phyloP scores from a whole-genome alignment of 2,113 vertebrate genomes.

The Mixornis gularis region DNA sequence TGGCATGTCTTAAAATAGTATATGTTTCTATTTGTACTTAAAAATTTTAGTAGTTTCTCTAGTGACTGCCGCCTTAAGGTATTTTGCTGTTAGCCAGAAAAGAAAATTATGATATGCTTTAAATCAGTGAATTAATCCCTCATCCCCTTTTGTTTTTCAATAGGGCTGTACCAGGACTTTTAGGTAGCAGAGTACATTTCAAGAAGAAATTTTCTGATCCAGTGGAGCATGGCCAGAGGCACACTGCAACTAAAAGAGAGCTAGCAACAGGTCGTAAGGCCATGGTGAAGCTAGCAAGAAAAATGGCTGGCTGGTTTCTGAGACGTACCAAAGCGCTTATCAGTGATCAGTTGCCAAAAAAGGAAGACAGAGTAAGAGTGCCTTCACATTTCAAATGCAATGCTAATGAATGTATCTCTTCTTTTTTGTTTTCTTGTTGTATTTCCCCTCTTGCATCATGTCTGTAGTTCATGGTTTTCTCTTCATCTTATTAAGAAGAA shows the following conservation, averaged over 20 bases:
- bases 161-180: slow-evolving; percentile 89
- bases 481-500: not conserved
- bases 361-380: slow-evolving; percentile 87
- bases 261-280: slow-evolving; percentile 86
- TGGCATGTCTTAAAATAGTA: not conserved
- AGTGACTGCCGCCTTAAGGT: not conserved
- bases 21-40: not conserved
- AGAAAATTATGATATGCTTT: not conserved
- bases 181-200: slow-evolving; percentile 80
- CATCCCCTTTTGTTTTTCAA: not conserved
- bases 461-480: not conserved
- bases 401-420: not conserved
- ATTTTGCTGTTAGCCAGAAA: not conserved
- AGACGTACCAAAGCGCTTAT: slow-evolving; percentile 90
- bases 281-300: slow-evolving; percentile 76
- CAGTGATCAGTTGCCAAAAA: slow-evolving; percentile 85
- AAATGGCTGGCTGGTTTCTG: slow-evolving; percentile 84
- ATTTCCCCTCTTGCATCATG: not conserved
- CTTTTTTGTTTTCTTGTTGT: not conserved
- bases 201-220: slow-evolving; percentile 86
- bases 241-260: slow-evolving; percentile 88
- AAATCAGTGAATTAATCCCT: not conserved
- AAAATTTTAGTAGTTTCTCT: not conserved
- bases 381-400: not conserved
- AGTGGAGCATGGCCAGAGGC: slow-evolving; percentile 89